Base-by-base conservation (phyloP, 2,797 vertebrate genomes). In the Hippopotamyrus pictus region DNA sequence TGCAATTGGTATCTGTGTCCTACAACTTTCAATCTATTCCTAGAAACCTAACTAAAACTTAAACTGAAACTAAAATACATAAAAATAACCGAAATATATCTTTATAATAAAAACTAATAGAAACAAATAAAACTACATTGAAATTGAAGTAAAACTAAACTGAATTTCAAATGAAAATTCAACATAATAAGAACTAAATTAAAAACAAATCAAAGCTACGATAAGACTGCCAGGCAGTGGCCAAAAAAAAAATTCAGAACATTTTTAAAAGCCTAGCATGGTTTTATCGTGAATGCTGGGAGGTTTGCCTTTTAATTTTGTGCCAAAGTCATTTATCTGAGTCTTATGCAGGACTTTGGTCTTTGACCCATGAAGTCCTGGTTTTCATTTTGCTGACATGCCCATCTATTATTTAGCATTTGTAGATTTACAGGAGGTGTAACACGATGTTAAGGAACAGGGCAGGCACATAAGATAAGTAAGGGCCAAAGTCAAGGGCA, bases 381-480 rank as follows among this genome's bases (percentile, higher is more conserved):
- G 76, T 82, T 82, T 82, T 82, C 19, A 46, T 82, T 46, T 46
- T 82, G n/a, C 76, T 82, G 41, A 82, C 76, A 82, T 82, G 41
- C 73, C 19, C 76, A 82, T n/a, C 76, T 82, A 8, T 82, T 82
- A 46, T 22, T 82, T 8, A 82, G 76, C 8, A 82, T 46, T 22
- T 44, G 41, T 46, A 44, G 41, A 44, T 82, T 46, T 46, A 11
- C 41, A 46, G 76, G 76, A 82, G 41, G 76, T 82, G 76, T 46
- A 44, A 44, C 76, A 82, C 37, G 46, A 11, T 82, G 76, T 22
- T 22, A 82, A 46, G 19, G 19, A 44, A 82, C 7, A n/a, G 76
- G 76, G 46, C 76, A 46, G 41, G n/a, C 37, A 46, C 41, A 76
- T 19, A 19, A 41, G 33, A 37, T 44, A 44, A 79, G 73, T 9